phyloP scores from a whole-genome alignment of 1,140 invertebrate genomes.

The Ceratina japonica region DNA sequence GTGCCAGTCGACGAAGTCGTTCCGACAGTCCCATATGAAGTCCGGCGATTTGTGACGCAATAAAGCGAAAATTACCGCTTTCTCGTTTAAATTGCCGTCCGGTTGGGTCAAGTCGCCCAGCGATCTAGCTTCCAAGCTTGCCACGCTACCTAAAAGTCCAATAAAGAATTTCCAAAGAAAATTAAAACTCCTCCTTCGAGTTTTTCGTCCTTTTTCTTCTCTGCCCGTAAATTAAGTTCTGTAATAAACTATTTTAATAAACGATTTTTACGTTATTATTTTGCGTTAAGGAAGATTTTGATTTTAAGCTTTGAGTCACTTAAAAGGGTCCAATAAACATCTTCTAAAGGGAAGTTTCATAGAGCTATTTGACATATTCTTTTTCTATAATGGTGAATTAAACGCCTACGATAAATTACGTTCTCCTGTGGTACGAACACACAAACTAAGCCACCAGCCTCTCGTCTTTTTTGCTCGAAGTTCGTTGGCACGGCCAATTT shows the following conservation, averaged over 20 bases:
- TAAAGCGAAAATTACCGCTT: slow-evolving; percentile 68
- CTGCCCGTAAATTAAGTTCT: too few species aligned
- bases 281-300: too few species aligned
- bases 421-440: neutral
- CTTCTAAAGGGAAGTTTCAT: too few species aligned
- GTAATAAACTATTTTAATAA: too few species aligned
- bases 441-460: neutral
- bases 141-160: slow-evolving; percentile 59
- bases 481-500: neutral
- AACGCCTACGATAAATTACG: too few species aligned
- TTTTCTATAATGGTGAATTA: neutral
- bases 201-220: too few species aligned
- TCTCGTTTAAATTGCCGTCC: slow-evolving; percentile 71
- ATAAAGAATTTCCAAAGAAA: neutral
- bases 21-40: slow-evolving; percentile 76
- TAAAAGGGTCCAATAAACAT: too few species aligned
- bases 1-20: slow-evolving; percentile 74
- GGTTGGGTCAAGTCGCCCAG: slow-evolving; percentile 66
- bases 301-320: too few species aligned
- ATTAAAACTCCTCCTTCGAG: neutral
- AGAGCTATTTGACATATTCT: too few species aligned
- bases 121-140: slow-evolving; percentile 66
- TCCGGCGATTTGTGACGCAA: slow-evolving; percentile 66
- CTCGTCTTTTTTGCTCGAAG: neutral
- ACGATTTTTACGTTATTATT: too few species aligned